Base-by-base conservation (phyloP, 64 coral and sea anemone species). In the Astreopora myriophthalma region DNA sequence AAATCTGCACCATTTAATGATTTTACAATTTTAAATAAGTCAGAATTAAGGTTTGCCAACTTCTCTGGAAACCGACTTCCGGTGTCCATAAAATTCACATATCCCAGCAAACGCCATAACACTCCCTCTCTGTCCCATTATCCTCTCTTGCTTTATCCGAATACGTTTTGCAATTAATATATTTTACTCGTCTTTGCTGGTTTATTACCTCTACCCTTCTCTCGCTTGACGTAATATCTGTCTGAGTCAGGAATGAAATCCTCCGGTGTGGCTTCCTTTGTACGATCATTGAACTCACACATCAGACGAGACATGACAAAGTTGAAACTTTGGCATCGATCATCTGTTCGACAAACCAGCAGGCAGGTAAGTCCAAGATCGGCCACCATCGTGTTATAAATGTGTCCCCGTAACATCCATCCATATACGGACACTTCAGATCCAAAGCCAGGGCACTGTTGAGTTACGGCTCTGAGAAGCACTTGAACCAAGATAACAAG, bases 291-390 rank as follows among this genome's bases (percentile, higher is more conserved):
- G 3, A 77, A 51, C 42, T 77, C 74, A 17, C 74, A 77, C 9
- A 28, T 77, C 0, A 17, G 2, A 2, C 22, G 40, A 1, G 37
- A 14, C 2, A 77, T 51, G 1, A 51, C 44, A 6, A 28, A 77
- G 23, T 77, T 77, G 6, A 77, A 77, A 14, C 42, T 77, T 77
- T 77, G 74, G 2, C 74, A 77, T 77, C 44, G 42, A 22, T 26
- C 25, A 29, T 77, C 74, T 5, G 1, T 25, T 1, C 24, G 3
- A 51, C 74, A 77, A 4, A 25, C 42, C 1, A 5, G 25, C 8
- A 51, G 13, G 27, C 74, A 77, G 3, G 30, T 39, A 16, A 77
- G 44, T 19, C 39, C 25, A 2, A 31, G 20, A 5, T 44, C 38
- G 0, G 74, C 44, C 11, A 28, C 13, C 24, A 77, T 26, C 12